Base-by-base conservation (phyloP, 2,113 vertebrate genomes). In the Periophthalmodon schlosseri region DNA sequence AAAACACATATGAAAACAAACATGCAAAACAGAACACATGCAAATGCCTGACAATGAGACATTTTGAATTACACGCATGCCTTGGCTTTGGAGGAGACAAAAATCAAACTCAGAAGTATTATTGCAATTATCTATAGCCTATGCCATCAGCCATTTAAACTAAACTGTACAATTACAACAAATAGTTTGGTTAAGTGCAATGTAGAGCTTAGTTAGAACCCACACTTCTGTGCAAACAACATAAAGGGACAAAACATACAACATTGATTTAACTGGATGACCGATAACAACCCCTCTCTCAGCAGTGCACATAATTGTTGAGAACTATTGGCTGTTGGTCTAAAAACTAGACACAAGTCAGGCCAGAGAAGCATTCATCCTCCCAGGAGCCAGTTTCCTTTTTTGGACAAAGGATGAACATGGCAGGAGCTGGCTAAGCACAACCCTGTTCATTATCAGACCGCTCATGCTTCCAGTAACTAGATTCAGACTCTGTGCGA, bases 141-240 rank as follows among this genome's bases (percentile, higher is more conserved):
- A 92, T 93, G 91, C 89, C 76, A 76, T 87, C 74, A 84, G 81
- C 23, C 88, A 87, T 84, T 28, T 79, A 88, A 86, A 87, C 72
- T 58, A 16, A 21, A 81, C 76, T 82, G 61, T 83, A 88, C 84
- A 90, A 82, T 82, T 49, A 88, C 81, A 92, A 77, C 82, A 87
- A 90, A 89, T 71, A 70, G 80, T 89, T 93, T 90, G 84, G 80
- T 89, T 65, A 90, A 91, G 84, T 92, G 91, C 90, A 90, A 91
- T 80, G 87, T 82, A 85, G 83, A 90, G 84, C 82, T 86, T 68
- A 72, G 63, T 83, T 87, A 67, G 81, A 85, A 72, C 73, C 84
- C 80, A 63, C 74, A 83, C 78, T 67, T 69, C 0, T 80, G 82
- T 87, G 83, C 88, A 86, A 87, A 91, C 75, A 16, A 63, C 67